Conservation (phyloP, 2,113 vertebrate species). For the Mystacornis crossleyi region DNA sequence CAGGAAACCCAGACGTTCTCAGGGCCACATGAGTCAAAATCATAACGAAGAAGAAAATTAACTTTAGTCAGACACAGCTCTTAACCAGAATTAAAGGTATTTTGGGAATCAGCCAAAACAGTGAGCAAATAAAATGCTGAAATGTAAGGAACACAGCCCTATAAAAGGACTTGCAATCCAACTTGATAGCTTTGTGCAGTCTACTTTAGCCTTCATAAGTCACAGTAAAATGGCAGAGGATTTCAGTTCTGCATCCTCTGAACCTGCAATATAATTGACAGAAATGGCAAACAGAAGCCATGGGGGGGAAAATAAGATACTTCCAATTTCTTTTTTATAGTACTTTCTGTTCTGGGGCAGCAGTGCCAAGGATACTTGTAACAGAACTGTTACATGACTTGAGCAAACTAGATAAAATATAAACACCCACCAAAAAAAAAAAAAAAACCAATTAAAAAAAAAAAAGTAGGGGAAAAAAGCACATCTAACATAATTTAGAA, state of each 20-base stretch:
- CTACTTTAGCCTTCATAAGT: not conserved
- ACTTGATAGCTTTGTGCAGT: not conserved
- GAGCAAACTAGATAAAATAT: not conserved
- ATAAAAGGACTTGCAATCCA: not conserved
- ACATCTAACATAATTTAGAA: not conserved
- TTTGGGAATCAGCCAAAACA: not conserved
- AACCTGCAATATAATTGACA: not conserved
- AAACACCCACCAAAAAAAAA: not conserved
- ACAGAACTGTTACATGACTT: not conserved
- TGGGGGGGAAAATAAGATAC: not conserved
- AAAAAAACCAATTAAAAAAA: no score
- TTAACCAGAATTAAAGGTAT: not conserved
- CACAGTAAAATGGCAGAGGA: not conserved
- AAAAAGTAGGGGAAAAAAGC: not conserved
- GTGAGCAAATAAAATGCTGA: constrained; percentile 24
- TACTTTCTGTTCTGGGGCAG: not conserved
- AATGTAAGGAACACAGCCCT: not conserved
- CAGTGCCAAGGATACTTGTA: not conserved
- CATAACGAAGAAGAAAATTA: constrained; percentile 58
- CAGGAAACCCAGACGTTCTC: constrained; percentile 46
- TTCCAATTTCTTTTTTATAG: not conserved
- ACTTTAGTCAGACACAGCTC: not conserved
- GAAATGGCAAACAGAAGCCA: not conserved
- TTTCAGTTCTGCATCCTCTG: not conserved
- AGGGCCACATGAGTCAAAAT: constrained; percentile 47